Evolutionary conservation across 2,797 vertebrate genomes (phyloP).

Genomic region (Squalus acanthias): DNA sequence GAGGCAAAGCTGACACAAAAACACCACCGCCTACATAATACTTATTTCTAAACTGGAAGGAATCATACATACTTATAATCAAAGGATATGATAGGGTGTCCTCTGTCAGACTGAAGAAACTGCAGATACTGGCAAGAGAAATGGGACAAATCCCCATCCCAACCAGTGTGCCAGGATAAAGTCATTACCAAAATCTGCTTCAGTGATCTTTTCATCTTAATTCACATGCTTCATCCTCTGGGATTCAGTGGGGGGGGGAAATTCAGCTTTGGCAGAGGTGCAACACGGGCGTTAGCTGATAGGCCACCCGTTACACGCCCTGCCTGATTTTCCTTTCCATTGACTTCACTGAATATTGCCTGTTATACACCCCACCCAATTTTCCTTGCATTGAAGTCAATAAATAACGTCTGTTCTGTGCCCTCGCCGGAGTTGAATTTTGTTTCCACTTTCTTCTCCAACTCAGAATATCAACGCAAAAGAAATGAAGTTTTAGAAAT

Average conservation of each 20-base stretch:
- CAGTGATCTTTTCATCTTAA: background rate
- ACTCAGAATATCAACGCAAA: background rate
- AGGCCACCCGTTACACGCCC: background rate
- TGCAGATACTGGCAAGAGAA: background rate
- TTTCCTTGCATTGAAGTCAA: too few species aligned
- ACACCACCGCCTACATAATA: too few species aligned
- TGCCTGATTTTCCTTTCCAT: background rate
- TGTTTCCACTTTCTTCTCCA: background rate
- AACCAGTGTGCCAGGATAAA: background rate
- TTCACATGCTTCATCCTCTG: background rate
- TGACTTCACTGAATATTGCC: background rate
- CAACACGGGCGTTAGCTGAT: background rate
- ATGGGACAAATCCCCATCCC: background rate
- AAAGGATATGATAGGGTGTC: background rate
- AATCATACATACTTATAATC: background rate
- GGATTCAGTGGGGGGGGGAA: background rate
- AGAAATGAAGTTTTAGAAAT: background rate
- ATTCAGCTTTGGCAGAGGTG: background rate
- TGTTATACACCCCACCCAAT: background rate
- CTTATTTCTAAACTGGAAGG: background rate
- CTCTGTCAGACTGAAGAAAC: background rate
- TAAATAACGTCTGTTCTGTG: too few species aligned
- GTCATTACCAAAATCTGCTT: background rate
- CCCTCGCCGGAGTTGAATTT: background rate
- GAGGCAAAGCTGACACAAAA: too few species aligned